Evolutionary conservation across 2,888 invertebrate species (phyloP).

Genomic region (Pemphredon lugubris): DNA sequence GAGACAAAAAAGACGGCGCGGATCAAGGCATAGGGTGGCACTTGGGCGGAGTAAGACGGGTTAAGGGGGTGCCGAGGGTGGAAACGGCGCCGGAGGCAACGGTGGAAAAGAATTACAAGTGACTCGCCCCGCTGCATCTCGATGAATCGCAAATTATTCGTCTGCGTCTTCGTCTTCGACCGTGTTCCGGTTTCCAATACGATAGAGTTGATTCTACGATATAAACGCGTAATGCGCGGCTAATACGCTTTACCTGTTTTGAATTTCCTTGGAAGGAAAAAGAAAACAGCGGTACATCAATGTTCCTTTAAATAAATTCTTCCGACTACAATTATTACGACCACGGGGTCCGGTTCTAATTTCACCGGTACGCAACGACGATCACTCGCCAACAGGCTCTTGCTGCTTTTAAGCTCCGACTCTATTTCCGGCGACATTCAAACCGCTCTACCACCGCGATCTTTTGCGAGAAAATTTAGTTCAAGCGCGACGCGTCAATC

Average conservation of each 20-base stretch:
- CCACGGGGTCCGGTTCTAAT: constrained; percentile 12
- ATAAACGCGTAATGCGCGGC: neutral
- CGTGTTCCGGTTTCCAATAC: constrained; percentile 42
- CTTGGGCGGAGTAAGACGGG: constrained; percentile 25
- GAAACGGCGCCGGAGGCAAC: constrained; percentile 52
- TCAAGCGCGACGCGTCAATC: neutral
- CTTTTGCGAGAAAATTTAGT: constrained; percentile 14
- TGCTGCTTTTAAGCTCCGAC: constrained; percentile 34
- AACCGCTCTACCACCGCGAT: constrained; percentile 21
- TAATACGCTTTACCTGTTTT: constrained; percentile 29
- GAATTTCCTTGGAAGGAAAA: constrained; percentile 20
- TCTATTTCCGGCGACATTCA: constrained; percentile 45
- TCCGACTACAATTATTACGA: constrained; percentile 7
- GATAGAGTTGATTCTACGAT: constrained; percentile 15
- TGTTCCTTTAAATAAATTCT: no score
- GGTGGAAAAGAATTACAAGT: constrained; percentile 79
- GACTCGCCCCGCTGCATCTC: constrained; percentile 75
- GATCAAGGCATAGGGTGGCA: constrained; percentile 42
- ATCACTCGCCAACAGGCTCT: constrained; percentile 28
- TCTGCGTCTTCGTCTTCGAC: constrained; percentile 52
- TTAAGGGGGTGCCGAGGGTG: constrained; percentile 2
- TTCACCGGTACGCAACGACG: constrained; percentile 14
- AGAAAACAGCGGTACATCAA: neutral
- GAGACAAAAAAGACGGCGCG: constrained; percentile 68
- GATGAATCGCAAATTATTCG: constrained; percentile 80